Evolutionary conservation across 2,888 invertebrate genomes (phyloP).

Genomic region (Leucania comma): DNA sequence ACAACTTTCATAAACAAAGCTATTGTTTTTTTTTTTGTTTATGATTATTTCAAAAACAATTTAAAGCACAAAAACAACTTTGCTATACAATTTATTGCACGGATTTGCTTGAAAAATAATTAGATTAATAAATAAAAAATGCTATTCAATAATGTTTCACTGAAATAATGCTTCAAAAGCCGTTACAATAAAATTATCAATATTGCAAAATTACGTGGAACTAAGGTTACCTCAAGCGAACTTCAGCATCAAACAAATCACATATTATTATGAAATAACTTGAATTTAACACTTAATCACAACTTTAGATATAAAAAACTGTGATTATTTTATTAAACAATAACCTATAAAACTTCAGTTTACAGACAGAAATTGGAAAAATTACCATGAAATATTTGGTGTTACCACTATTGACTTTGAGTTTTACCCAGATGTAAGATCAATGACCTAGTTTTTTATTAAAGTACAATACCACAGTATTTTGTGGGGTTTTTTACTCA

Average conservation of each 20-base stretch:
- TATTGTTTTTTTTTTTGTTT: constrained; percentile 7
- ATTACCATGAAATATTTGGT: constrained; percentile 18
- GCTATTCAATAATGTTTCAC: background rate
- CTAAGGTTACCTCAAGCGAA: constrained; percentile 37
- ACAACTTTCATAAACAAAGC: background rate
- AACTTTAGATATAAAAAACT: constrained; percentile 16
- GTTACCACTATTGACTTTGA: constrained; percentile 12
- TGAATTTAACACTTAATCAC: background rate
- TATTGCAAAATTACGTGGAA: constrained; percentile 39
- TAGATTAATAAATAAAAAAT: background rate
- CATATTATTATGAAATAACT: constrained; percentile 29
- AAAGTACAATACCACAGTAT: too few species aligned
- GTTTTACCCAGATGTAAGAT: background rate
- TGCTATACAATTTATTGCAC: background rate
- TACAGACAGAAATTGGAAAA: constrained; percentile 28
- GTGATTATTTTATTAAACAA: background rate
- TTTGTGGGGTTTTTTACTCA: too few species aligned
- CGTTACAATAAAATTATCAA: constrained; percentile 21
- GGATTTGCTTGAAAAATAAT: constrained; percentile 1
- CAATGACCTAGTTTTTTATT: background rate
- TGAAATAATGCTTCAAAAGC: constrained; percentile 10
- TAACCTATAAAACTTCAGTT: constrained; percentile 36
- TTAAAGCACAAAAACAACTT: background rate
- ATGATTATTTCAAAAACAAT: background rate
- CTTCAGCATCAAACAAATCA: constrained; percentile 25